These are phyloP conservation scores for Emydocephalus ijimae DNA, from an alignment of 2,113 vertebrate species.

Conservation along the genomic window DNA sequence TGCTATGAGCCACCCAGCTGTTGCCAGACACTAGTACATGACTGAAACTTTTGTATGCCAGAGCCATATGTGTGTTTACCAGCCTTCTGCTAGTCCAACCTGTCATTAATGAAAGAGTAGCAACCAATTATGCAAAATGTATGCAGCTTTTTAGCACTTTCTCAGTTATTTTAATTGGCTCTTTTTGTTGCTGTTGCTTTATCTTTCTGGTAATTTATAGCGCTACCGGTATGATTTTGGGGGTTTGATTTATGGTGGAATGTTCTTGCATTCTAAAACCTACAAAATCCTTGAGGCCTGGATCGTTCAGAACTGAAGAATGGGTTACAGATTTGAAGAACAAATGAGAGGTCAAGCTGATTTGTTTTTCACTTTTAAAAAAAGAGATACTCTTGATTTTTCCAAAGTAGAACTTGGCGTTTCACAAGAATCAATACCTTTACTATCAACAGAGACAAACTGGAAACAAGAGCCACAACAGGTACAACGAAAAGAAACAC, in stretches of 20 bases:
- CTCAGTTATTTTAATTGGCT: not conserved
- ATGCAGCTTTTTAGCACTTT: not conserved
- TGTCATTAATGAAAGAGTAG: not conserved
- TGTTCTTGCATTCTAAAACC: not conserved
- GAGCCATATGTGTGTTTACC: not conserved
- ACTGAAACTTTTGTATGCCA: not conserved
- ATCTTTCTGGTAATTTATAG: not conserved
- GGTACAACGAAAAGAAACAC: not conserved
- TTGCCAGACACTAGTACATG: not conserved
- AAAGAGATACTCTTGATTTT: not conserved
- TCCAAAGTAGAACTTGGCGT: not conserved
- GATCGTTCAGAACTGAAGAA: not conserved
- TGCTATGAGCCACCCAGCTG: not conserved
- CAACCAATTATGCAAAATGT: not conserved
- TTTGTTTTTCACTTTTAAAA: not conserved
- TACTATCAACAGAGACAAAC: not conserved
- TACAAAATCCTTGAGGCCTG: not conserved
- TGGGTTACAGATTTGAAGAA: not conserved
- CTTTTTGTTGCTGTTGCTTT: not conserved
- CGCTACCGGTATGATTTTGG: not conserved
- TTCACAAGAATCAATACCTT: not conserved
- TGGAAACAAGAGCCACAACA: not conserved
- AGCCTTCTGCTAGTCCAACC: not conserved
- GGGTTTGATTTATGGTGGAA: not conserved
- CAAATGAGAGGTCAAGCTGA: not conserved